Evolutionary conservation across 2,888 invertebrate genomes (phyloP).

Genomic region (Muschampia plurimacula): DNA sequence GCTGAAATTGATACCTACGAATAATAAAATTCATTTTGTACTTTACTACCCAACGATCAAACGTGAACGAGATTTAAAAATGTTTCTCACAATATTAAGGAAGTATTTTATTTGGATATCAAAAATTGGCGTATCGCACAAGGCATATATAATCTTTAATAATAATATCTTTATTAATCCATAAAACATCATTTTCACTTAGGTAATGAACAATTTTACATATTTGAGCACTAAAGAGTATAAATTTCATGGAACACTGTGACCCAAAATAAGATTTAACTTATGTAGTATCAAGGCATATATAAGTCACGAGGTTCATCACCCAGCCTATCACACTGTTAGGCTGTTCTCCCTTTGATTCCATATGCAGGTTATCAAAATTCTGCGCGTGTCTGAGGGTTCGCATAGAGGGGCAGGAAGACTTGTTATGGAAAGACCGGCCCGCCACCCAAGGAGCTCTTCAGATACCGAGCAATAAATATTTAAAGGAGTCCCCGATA

Average conservation of each 20-base stretch:
- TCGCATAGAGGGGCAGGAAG: conserved; percentile 60
- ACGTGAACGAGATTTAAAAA: not conserved
- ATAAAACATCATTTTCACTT: too few relatives aligned
- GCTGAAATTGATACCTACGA: too few relatives aligned
- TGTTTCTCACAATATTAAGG: not conserved
- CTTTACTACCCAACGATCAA: not conserved
- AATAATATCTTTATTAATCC: too few relatives aligned
- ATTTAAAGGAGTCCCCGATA: conserved; percentile 36
- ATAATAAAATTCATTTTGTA: not conserved
- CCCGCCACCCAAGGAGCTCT: conserved; percentile 68
- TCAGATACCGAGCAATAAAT: conserved; percentile 37
- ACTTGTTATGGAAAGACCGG: conserved; percentile 68
- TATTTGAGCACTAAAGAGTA: too few relatives aligned
- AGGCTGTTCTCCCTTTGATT: conserved; percentile 22
- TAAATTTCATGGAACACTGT: too few relatives aligned
- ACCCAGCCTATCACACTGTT: conserved; percentile 9
- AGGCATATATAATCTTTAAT: too few relatives aligned
- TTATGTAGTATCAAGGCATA: conserved; percentile 13
- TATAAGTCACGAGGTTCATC: not conserved
- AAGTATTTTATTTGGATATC: not conserved
- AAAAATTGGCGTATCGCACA: not conserved
- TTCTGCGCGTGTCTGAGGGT: conserved; percentile 69
- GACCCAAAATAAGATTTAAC: too few relatives aligned
- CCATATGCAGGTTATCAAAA: conserved; percentile 64
- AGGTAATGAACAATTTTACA: too few relatives aligned